Conservation (phyloP, 2,113 vertebrate species). For the Cettia cetti region DNA sequence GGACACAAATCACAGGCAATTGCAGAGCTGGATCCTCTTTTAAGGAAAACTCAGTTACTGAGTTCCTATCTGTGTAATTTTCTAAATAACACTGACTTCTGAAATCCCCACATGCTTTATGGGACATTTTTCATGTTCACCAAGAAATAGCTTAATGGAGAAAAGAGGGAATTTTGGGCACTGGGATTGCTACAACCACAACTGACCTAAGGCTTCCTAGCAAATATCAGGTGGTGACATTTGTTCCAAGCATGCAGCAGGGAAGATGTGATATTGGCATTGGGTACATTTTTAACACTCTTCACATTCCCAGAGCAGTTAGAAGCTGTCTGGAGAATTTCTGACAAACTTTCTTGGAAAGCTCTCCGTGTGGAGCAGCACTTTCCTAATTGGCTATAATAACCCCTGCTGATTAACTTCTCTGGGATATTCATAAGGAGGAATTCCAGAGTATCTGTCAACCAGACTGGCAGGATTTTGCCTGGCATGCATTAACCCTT, state of each 20-base stretch:
- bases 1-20: neutral
- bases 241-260: slow-evolving; percentile 57
- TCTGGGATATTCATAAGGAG: neutral
- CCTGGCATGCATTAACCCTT: neutral
- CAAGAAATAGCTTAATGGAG: neutral
- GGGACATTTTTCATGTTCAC: neutral
- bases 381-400: slow-evolving; percentile 37
- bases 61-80: neutral
- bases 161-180: neutral
- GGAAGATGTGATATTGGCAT: slow-evolving; percentile 9
- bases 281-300: neutral
- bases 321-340: slow-evolving; percentile 57
- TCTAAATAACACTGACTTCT: neutral
- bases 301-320: slow-evolving; percentile 44
- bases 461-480: neutral
- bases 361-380: slow-evolving; percentile 24
- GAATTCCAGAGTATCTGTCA: neutral
- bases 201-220: slow-evolving; percentile 22
- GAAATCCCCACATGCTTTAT: neutral
- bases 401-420: neutral
- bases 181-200: neutral
- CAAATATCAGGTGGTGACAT: slow-evolving; percentile 43
- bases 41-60: neutral
- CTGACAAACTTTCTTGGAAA: slow-evolving; percentile 47
- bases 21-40: neutral